Conservation (phyloP, 2,113 vertebrate genomes). For the Garra rufa region DNA sequence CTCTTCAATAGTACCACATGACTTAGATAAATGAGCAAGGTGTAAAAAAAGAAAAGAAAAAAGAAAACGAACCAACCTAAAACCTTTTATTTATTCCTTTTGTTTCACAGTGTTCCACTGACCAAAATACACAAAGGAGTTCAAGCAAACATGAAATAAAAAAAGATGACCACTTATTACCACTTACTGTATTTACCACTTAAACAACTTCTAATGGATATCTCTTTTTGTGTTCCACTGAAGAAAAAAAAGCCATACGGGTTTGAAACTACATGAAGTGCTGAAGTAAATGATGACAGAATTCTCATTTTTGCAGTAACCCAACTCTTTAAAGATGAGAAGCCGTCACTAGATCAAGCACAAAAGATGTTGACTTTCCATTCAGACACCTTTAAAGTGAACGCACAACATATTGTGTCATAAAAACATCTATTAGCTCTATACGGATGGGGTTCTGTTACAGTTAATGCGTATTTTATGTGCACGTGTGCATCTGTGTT, state of each 20-base stretch:
- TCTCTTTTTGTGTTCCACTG: background rate
- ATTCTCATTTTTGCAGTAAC: background rate
- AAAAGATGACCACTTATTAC: no score
- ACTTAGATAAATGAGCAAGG: background rate
- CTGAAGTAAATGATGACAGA: background rate
- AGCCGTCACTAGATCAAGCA: background rate
- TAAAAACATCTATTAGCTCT: background rate
- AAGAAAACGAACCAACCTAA: background rate
- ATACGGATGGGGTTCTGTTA: background rate
- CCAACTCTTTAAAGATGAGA: background rate
- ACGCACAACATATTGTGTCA: background rate
- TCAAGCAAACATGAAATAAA: background rate
- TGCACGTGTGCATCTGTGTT: slow-evolving; percentile 27
- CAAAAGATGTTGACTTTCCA: background rate
- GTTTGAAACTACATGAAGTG: background rate
- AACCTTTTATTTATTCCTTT: background rate
- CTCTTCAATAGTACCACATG: background rate
- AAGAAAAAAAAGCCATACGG: background rate
- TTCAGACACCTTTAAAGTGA: background rate
- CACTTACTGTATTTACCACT: no score
- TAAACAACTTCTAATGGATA: no score
- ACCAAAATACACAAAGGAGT: background rate
- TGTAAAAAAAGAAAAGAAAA: no score
- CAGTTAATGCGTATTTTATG: slow-evolving; percentile 22
- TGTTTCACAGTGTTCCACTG: background rate